A percentile compares a stretch with the other conserved stretches of the same genome.
phyloP scores from a whole-genome alignment of 2,797 vertebrate species.

The Premnoplex brunnescens region DNA sequence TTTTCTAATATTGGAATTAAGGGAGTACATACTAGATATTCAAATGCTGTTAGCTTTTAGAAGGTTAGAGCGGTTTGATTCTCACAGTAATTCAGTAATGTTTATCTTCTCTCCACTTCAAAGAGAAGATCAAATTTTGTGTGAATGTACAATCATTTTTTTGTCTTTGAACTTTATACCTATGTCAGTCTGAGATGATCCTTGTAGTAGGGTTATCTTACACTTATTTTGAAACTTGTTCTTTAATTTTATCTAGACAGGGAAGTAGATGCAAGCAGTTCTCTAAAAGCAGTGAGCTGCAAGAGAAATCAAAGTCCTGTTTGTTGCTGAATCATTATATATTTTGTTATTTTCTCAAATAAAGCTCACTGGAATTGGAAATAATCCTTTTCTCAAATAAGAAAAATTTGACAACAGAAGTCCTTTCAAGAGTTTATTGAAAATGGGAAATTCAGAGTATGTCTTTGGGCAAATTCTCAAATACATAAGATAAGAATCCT shows the following conservation, averaged over 20 bases:
- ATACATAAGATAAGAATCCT: background rate
- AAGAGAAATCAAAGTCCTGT: background rate
- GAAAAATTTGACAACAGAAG: background rate
- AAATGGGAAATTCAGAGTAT: background rate
- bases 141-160: background rate
- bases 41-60: background rate
- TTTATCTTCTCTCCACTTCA: background rate
- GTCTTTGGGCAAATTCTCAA: background rate
- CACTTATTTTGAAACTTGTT: background rate
- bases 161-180: background rate
- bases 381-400: background rate
- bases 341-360: background rate
- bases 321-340: background rate
- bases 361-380: background rate
- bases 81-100: background rate
- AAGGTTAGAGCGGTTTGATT: background rate
- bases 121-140: background rate
- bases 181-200: background rate
- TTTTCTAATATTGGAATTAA: background rate
- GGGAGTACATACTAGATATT: background rate
- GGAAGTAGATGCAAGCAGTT: background rate
- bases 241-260: background rate
- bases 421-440: background rate
- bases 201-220: background rate
- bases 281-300: background rate